These are phyloP conservation scores for Diarsia mendica DNA, from an alignment of 2,888 invertebrate genomes.

Conservation along the genomic window DNA sequence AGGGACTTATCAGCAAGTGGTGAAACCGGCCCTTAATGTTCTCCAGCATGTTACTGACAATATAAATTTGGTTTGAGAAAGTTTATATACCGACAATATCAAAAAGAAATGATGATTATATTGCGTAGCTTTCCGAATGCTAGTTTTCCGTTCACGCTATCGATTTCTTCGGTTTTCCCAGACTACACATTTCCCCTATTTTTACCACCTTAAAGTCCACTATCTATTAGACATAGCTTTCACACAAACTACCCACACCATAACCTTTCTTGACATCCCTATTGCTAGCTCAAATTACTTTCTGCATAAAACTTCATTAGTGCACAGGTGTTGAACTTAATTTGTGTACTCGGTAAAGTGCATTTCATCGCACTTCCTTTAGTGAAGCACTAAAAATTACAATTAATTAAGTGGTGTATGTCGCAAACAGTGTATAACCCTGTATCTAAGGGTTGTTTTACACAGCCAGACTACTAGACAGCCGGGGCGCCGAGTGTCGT, in stretches of 20 bases:
- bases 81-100: not conserved
- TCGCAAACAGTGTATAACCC: slow-evolving; percentile 43
- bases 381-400: slow-evolving; percentile 66
- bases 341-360: slow-evolving; percentile 29
- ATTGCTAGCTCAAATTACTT: not conserved
- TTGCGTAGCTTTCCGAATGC: not conserved
- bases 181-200: not conserved
- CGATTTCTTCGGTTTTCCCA: slow-evolving; percentile 27
- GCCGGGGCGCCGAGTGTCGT: not conserved
- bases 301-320: not conserved
- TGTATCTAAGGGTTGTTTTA: slow-evolving; percentile 1
- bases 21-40: too few species aligned
- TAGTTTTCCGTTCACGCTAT: slow-evolving; percentile 1
- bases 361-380: slow-evolving; percentile 38
- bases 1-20: too few species aligned
- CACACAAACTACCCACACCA: not conserved
- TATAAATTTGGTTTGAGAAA: not conserved
- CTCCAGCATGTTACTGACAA: too few species aligned
- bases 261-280: not conserved
- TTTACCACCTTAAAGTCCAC: not conserved
- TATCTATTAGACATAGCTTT: not conserved
- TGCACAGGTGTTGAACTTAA: slow-evolving; percentile 40
- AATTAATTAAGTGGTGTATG: slow-evolving; percentile 66
- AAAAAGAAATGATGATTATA: not conserved
- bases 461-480: not conserved